Evolutionary conservation across 2,797 vertebrate species (phyloP), one percentile per base, ranked within the genome.

Genomic region (Chlorospingus flavigularis): DNA sequence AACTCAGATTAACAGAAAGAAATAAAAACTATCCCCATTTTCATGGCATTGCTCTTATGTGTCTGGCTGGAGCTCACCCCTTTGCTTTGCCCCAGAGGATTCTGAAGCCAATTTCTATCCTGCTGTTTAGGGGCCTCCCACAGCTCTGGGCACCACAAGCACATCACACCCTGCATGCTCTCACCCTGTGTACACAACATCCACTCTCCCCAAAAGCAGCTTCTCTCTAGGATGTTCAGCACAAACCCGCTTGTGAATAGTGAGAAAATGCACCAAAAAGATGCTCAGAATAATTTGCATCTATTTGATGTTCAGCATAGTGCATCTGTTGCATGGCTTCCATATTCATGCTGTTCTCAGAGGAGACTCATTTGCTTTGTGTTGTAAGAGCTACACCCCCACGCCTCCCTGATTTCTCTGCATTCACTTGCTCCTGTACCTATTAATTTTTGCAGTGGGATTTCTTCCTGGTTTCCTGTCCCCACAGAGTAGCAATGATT

Each of bases 381-480:
- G 68, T 68, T 68, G 0, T 7, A 65, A 81, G 61, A 77, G 30
- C 62, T 21, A 61, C 0, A 0, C 75, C 47, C 51, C 54, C 7
- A 0, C 14, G 3, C 42, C 31, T 50, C 54, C 39, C 53, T n/a
- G 43, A 40, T 84, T 53, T 51, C 58, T 85, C 72, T 0, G 0
- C 1, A 0, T 63, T 91, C 42, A 14, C 74, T 92, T 53, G 30
- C 57, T 88, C 61, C 65, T 23, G 5, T 74, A 88, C 16, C 35
- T 51, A 65, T 74, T 62, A 61, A 87, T 87, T 77, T 83, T 74
- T 91, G 88, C 68, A 54, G 14, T 23, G 51, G 61, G 54, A 78
- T 87, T 94, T 94, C 67, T 93, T 92, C 60, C 63, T 73, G 53
- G 3, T 91, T 92, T 89, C 30, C 63, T 78, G 1, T 89, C 48